Base-by-base conservation (phyloP, 2,888 invertebrate species). In the Drosophila affinis region DNA sequence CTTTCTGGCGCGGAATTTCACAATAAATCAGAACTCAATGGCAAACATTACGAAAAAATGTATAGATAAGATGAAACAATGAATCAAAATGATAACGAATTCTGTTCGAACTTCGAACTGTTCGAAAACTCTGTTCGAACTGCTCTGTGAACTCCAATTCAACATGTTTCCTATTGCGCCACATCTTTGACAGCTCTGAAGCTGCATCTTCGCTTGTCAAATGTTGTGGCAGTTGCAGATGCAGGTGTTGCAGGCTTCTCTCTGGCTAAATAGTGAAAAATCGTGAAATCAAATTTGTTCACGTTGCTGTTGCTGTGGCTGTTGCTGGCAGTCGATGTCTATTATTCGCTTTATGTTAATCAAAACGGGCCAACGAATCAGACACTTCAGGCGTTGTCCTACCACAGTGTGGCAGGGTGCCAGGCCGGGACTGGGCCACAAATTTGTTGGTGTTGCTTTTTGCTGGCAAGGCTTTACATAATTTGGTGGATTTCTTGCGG, bases 241-340 rank as follows among this genome's bases (percentile, higher is more conserved):
- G 75, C 74, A 75, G 75, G 75, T 75, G 75, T 74, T 70, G 61
- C 57, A 27, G 21, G 34, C 21, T 18, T 24, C 24, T 65, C 56
- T 67, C 58, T 69, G 55, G 21, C 59, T 62, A 76, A 76, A 76
- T 73, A 73, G 73, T 73, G 77, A 73, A 73, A 76, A 76, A 73
- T 76, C 76, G 76, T 76, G 76, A 76, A 76, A 76, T 76, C 53
- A 76, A 76, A 76, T 76, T 76, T 76, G 76, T 76, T 70, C 77
- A 76, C 73, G 76, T 63, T 76, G 72, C 51, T 51, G 53, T 56
- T 60, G 55, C 24, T 18, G 62, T 57, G 53, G 57, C 21, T 53
- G 45, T 47, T 29, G 48, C 56, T 64, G 77, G 53, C 57, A 71
- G 62, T 74, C 78, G 75, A 63, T 72, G 81, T 72, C 69, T 81